These are phyloP conservation scores for Brachionus sp. DNA, from an alignment of 1,140 invertebrate genomes.

Conservation along the genomic window DNA sequence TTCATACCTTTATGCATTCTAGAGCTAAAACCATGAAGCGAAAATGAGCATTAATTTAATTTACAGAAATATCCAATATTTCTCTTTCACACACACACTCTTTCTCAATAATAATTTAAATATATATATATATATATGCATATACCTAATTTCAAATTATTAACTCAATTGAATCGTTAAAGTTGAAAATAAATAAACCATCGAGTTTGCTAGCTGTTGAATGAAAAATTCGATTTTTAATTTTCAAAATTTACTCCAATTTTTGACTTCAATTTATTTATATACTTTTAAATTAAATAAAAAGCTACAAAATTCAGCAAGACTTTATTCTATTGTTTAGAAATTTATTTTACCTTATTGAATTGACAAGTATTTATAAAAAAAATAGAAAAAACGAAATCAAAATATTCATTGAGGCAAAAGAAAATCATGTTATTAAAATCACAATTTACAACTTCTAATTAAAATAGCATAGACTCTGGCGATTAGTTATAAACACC, in stretches of 20 bases:
- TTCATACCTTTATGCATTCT: slow-evolving; percentile 30
- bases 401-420: slow-evolving; percentile 7
- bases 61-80: slow-evolving; percentile 24
- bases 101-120: background rate
- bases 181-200: slow-evolving; percentile 31
- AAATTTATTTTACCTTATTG: slow-evolving; percentile 31
- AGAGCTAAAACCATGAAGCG: background rate
- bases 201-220: background rate
- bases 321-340: background rate
- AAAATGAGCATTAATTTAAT: slow-evolving; percentile 12
- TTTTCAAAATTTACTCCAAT: background rate
- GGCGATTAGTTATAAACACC: background rate
- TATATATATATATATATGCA: background rate
- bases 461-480: slow-evolving; percentile 12
- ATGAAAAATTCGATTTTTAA: slow-evolving; percentile 12
- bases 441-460: background rate
- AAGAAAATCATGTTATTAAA: slow-evolving; percentile 32
- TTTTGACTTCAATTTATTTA: background rate
- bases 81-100: background rate
- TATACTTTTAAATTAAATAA: background rate
- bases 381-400: background rate
- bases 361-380: slow-evolving; percentile 17
- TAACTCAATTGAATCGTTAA: slow-evolving; percentile 44
- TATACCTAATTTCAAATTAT: slow-evolving; percentile 23
- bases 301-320: background rate